Evolutionary conservation across 2,888 invertebrate genomes (phyloP), one percentile per base, ranked within the genome.

Genomic region (Agrenia bidenticulata): DNA sequence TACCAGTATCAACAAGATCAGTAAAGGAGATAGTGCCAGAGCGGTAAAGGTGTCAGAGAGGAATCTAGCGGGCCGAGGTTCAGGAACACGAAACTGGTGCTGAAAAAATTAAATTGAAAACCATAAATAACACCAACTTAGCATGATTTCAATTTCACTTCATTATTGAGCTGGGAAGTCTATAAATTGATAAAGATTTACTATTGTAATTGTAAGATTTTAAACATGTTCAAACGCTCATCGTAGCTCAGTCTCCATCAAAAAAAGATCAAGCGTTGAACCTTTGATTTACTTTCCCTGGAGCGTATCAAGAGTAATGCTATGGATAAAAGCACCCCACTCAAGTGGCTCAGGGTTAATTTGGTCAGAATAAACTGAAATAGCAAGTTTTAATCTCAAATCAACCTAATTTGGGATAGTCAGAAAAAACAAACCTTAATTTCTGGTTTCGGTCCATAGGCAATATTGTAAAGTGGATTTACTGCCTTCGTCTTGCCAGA

Each of bases 31-130:
- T 7, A 89, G 84, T 76, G 89, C 89, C 11, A 95, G 83, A 37
- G 84, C 86, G 59, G 95, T 94, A 83, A 97, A 99, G 69, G 93
- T 84, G 81, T 93, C 89, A 0, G 97, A 96, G 61, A 99, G 88
- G 50, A 88, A 79, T 42, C 88, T 88, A 39, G 96, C 85, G 61
- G 99, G 98, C 54, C 96, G 87, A 77, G 90, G 88, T 80, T 98
- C 98, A 0, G 97, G 90, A 78, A 86, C 85, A 51, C 96, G 89
- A 86, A 98, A 99, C 82, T 86, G 81, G 83, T 99, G 98, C 83
- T 84, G 77, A 17, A 80, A 78, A 73, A 68, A 63, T n/a, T n/a
- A n/a, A n/a, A n/a, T n/a, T n/a, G n/a, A n/a, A n/a, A n/a, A n/a
- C n/a, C n/a, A n/a, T n/a, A n/a, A n/a, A n/a, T n/a, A n/a, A n/a